Evolutionary conservation across 2,797 vertebrate genomes (phyloP), one percentile per base, ranked within the genome.

Genomic region (Amblyopsis hoosieri): DNA sequence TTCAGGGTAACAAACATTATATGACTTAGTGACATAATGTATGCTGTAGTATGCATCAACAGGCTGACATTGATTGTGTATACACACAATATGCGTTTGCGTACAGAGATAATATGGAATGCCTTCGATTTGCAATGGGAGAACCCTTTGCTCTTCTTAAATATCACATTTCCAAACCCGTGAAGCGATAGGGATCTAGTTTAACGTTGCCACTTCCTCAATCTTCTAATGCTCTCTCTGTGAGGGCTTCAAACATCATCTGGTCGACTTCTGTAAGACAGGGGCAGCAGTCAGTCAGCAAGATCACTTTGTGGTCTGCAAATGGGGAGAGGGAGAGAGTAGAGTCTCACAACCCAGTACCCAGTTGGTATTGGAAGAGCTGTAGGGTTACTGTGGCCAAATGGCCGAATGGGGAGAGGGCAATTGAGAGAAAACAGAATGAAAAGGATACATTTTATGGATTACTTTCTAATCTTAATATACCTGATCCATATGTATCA

Each of bases 291-390:
- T 15, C 54, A 29, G 70, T 57, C 4, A 54, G 5, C 3, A 54
- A 31, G 13, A 66, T 54, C 46, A 74, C 57, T 77, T 64, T 79
- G 78, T 45, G 74, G 80, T 85, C 75, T 51, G 31, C 33, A 2
- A 61, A 72, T 64, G 56, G 12, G 15, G 45, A 59, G 33, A 62
- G 58, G 69, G 45, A 58, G 57, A 54, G 55, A 51, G 75, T 54
- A 60, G 63, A 63, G 67, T 66, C 68, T 76, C 62, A 66, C 65
- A 73, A 65, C 54, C 57, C 71, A 89, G 85, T n/a, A n/a, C n/a
- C n/a, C n/a, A 87, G 79, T 86, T 86, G 70, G 76, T 80, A 23
- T 76, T 86, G 84, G 85, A 86, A 55, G 53, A 74, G 49, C 54
- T 55, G 54, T 23, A 4, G 48, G 64, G 55, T 54, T 74, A 14